These are phyloP conservation scores for Leptinotarsa lineolata DNA, from an alignment of 1,140 invertebrate species.

Conservation along the genomic window DNA sequence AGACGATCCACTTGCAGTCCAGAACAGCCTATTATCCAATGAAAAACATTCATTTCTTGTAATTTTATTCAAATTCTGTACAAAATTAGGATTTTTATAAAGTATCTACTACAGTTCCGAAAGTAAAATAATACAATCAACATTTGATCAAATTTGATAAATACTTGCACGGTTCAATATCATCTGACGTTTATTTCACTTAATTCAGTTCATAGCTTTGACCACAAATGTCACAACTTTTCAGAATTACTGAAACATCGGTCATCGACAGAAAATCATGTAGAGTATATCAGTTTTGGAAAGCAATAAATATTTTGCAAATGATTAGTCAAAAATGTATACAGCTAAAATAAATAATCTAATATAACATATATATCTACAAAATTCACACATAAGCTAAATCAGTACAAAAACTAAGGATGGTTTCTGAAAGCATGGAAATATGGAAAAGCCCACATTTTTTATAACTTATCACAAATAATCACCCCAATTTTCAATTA, in stretches of 20 bases:
- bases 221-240: neutral
- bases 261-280: neutral
- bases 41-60: neutral
- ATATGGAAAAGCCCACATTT: neutral
- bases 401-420: neutral
- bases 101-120: neutral
- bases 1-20: no score
- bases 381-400: neutral
- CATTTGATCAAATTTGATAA: neutral
- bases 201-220: neutral
- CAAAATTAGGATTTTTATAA: neutral
- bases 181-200: neutral
- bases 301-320: slow-evolving; percentile 5
- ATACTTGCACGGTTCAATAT: neutral
- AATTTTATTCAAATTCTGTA: neutral
- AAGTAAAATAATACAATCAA: neutral
- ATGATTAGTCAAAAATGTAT: neutral
- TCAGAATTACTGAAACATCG: neutral
- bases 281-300: neutral
- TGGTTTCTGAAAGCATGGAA: neutral
- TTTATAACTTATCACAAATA: neutral
- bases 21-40: neutral
- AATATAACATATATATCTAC: neutral
- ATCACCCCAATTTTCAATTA: no score
- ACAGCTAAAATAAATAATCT: slow-evolving; percentile 1